phyloP scores from a whole-genome alignment of 2,113 vertebrate species.

The Sula dactylatra region DNA sequence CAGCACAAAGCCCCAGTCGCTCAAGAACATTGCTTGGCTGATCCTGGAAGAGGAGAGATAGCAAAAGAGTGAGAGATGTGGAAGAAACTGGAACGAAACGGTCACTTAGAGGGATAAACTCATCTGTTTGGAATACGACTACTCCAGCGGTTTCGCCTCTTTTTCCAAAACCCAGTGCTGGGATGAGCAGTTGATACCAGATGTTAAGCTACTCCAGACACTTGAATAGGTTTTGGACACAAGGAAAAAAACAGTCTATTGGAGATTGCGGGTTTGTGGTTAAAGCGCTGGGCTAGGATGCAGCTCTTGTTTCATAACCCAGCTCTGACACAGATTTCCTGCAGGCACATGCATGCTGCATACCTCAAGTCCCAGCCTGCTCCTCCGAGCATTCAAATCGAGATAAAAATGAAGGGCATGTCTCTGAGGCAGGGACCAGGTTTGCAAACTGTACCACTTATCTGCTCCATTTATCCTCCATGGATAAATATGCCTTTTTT shows the following conservation, averaged over 20 bases:
- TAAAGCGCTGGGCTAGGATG: neutral
- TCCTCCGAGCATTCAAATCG: accelerated
- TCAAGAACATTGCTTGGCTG: neutral
- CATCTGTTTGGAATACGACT: neutral
- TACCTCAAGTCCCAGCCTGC: neutral
- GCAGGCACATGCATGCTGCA: neutral
- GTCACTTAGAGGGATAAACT: neutral
- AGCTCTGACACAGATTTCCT: neutral
- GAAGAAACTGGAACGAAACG: neutral
- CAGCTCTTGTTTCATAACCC: neutral
- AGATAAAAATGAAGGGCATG: neutral
- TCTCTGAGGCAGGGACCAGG: neutral
- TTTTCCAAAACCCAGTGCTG: neutral
- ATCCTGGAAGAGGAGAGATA: neutral
- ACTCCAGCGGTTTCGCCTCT: neutral
- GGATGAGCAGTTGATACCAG: constrained; percentile 8
- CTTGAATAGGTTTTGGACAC: neutral
- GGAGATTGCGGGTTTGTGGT: neutral
- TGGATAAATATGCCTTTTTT: accelerated
- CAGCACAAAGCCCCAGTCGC: neutral
- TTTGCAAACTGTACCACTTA: neutral
- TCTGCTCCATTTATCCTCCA: too few relatives aligned
- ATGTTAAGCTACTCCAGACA: neutral
- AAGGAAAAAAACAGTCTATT: neutral
- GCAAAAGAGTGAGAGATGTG: neutral